phyloP scores from a whole-genome alignment of 2,888 invertebrate species.

The Parthenolecanium corni region DNA sequence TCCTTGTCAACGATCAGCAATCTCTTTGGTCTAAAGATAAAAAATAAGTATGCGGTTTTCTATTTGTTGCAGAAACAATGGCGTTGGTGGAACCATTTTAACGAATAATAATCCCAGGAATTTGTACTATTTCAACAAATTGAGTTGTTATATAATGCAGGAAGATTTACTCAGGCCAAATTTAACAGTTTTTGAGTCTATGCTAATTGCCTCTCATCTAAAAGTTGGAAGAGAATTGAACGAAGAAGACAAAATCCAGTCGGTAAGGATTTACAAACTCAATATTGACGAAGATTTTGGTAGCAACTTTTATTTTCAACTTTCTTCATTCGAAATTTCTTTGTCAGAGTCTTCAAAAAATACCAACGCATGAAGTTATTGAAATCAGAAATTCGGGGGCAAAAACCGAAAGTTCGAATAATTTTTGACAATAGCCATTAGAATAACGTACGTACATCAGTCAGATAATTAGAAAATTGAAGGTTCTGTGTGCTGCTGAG shows the following conservation, averaged over 20 bases:
- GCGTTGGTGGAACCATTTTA: conserved; percentile 53
- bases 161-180: conserved; percentile 58
- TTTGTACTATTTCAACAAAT: conserved; percentile 57
- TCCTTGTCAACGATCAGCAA: too few species aligned
- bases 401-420: too few species aligned
- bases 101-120: conserved; percentile 57
- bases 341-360: too few species aligned
- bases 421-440: too few species aligned
- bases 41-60: too few species aligned
- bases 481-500: too few species aligned
- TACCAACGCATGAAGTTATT: too few species aligned
- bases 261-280: conserved; percentile 48
- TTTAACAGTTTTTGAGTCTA: conserved; percentile 59
- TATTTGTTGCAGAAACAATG: conserved; percentile 42
- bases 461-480: too few species aligned
- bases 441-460: too few species aligned
- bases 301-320: neutral
- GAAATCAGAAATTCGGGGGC: too few species aligned
- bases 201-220: conserved; percentile 60
- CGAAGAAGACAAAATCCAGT: conserved; percentile 47
- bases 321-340: too few species aligned
- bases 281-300: neutral
- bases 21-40: too few species aligned
- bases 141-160: conserved; percentile 73
- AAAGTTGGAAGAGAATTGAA: conserved; percentile 54